These are phyloP conservation scores for Harpalus rubripes DNA, from an alignment of 2,888 invertebrate species.

Conservation along the genomic window DNA sequence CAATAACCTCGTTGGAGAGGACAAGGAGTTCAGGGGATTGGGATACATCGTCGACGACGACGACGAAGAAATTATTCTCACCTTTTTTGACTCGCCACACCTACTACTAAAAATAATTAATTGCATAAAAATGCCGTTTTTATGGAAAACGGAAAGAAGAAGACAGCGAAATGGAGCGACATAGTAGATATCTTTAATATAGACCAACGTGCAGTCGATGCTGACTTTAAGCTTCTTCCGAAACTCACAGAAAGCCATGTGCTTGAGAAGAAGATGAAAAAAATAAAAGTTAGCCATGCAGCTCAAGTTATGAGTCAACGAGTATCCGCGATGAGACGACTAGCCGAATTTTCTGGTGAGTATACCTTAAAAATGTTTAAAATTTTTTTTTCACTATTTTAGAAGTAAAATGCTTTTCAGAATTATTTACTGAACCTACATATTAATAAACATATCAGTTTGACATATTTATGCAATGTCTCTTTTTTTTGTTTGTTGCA, in stretches of 20 bases:
- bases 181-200: background rate
- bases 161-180: constrained; percentile 18
- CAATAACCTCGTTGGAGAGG: no score
- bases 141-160: background rate
- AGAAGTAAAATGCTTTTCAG: no score
- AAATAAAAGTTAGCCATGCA: constrained; percentile 14
- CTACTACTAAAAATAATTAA: constrained; percentile 32
- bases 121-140: constrained; percentile 15
- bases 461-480: no score
- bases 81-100: constrained; percentile 35
- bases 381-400: no score
- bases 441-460: no score
- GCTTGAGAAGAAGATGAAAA: no score
- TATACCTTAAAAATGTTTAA: no score
- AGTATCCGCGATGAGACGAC: background rate
- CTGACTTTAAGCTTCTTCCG: background rate
- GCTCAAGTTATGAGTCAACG: constrained; percentile 26
- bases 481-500: no score
- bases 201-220: background rate
- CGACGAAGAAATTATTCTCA: constrained; percentile 1
- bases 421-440: no score
- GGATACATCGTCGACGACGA: background rate
- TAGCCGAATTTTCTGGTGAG: constrained; percentile 12
- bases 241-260: constrained; percentile 6
- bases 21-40: background rate